Percentiles rank a stretch among this genome's conserved stretches.
Evolutionary conservation across 2,113 vertebrate genomes (phyloP).

Genomic region (Hyla sarda): DNA sequence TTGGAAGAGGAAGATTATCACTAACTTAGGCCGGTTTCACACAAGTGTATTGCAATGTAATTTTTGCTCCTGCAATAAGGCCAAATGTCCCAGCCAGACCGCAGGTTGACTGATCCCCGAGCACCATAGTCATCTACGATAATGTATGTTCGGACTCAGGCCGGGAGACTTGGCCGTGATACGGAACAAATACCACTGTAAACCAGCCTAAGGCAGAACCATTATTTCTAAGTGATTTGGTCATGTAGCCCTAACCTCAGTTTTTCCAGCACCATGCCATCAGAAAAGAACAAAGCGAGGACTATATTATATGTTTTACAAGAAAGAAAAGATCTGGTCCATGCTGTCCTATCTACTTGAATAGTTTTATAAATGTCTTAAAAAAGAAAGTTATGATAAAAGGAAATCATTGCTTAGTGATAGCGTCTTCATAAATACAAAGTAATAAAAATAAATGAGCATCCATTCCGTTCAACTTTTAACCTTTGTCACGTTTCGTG

Average conservation of each 20-base stretch:
- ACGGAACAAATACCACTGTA: no score
- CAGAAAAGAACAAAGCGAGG: background rate
- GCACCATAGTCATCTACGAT: no score
- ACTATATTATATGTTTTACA: background rate
- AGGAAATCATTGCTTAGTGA: background rate
- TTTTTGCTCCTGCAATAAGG: no score
- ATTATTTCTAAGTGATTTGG: background rate
- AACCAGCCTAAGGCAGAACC: no score
- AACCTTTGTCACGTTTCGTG: background rate
- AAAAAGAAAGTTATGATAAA: background rate
- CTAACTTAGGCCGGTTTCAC: no score
- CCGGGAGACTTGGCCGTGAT: no score
- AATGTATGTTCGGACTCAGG: no score
- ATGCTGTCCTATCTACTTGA: background rate
- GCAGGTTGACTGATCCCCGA: no score
- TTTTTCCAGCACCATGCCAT: background rate
- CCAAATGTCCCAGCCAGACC: no score
- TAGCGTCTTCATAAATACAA: background rate
- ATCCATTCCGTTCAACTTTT: slow-evolving; percentile 31
- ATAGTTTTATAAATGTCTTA: background rate
- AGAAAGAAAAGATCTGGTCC: background rate
- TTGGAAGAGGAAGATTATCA: background rate
- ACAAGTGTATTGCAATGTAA: no score
- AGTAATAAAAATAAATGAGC: slow-evolving; percentile 9
- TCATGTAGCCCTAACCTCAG: background rate